Conservation (phyloP, 2,113 vertebrate genomes). For the Serilophus lunatus region DNA sequence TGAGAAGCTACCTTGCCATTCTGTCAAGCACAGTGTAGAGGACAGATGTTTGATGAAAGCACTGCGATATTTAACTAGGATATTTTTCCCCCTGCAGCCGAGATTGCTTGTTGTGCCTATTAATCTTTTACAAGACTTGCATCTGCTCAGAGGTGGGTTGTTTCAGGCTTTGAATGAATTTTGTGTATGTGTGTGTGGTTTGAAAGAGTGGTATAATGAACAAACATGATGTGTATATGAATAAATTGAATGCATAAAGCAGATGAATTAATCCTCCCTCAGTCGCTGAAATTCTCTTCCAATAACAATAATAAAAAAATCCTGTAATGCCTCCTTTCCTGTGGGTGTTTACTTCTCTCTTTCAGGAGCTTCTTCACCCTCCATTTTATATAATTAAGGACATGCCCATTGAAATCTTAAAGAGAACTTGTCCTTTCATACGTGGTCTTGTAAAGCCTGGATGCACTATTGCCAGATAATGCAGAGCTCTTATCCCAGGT, state of each 20-base stretch:
- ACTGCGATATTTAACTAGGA: slow-evolving; percentile 54
- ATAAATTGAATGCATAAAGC: not conserved
- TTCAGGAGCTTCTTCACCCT: not conserved
- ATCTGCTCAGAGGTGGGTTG: slow-evolving; percentile 46
- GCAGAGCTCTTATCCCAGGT: not conserved
- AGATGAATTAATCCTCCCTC: slow-evolving; percentile 2
- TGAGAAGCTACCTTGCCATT: slow-evolving; percentile 23
- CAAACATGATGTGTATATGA: not conserved
- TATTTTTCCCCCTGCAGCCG: slow-evolving; percentile 36
- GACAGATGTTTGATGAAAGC: slow-evolving; percentile 63
- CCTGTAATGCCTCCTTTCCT: not conserved
- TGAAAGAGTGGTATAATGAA: not conserved
- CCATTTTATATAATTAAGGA: not conserved
- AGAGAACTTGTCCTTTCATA: not conserved
- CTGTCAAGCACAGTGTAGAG: not conserved
- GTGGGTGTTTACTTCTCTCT: not conserved
- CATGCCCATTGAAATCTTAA: not conserved
- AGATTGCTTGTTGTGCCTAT: slow-evolving; percentile 55
- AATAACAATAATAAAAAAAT: not conserved
- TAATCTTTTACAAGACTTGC: slow-evolving; percentile 59
- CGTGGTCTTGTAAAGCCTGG: not conserved
- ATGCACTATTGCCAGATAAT: not conserved
- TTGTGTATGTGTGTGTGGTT: not conserved
- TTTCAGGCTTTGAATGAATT: not conserved
- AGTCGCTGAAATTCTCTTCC: not conserved